These are phyloP conservation scores for Charaxes varanes DNA, from an alignment of 1,140 invertebrate species.

Conservation along the genomic window DNA sequence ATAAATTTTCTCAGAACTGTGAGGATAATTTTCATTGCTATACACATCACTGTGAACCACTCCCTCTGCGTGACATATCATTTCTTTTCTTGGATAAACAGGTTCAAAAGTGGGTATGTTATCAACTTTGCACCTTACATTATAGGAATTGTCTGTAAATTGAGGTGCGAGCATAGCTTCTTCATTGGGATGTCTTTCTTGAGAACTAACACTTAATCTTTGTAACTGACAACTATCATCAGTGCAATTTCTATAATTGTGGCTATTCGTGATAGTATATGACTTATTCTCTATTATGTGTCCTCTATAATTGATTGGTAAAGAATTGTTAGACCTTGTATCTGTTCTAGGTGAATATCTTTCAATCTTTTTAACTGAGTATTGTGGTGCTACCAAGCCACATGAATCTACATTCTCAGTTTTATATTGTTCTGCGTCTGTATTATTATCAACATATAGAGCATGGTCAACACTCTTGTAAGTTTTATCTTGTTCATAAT, in stretches of 20 bases:
- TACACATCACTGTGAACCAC: conserved; percentile 54
- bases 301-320: conserved; percentile 39
- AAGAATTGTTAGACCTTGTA: conserved; percentile 30
- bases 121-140: conserved; percentile 36
- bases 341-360: conserved; percentile 52
- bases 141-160: conserved; percentile 47
- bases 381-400: conserved; percentile 40
- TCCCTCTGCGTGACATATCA: conserved; percentile 40
- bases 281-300: conserved; percentile 39
- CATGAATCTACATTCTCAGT: conserved; percentile 38
- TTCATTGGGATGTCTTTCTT: conserved; percentile 50
- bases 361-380: conserved; percentile 46
- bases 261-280: conserved; percentile 41
- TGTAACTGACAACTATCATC: conserved; percentile 50
- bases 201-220: conserved; percentile 52
- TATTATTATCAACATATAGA: conserved; percentile 63
- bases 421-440: conserved; percentile 33
- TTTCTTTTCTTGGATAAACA: conserved; percentile 47
- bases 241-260: conserved; percentile 36
- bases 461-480: conserved; percentile 71
- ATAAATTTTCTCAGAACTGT: conserved; percentile 64
- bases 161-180: conserved; percentile 45
- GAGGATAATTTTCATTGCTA: conserved; percentile 50
- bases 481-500: conserved; percentile 63
- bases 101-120: conserved; percentile 41